Evolutionary conservation across 2,113 vertebrate species (phyloP).

Genomic region (Aix galericulata): DNA sequence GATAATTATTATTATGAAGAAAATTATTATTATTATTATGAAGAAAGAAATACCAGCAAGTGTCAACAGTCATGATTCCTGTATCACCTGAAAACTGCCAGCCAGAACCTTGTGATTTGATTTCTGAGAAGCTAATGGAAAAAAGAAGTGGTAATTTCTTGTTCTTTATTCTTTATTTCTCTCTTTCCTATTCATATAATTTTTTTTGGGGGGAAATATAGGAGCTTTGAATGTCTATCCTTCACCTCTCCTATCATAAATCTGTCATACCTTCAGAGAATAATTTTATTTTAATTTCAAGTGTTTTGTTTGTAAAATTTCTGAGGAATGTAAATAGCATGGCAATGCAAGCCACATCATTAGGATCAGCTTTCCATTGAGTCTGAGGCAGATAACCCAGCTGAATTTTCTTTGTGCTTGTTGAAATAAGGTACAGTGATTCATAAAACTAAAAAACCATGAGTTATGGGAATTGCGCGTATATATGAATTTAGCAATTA

Average conservation of each 20-base stretch:
- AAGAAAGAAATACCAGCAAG: not conserved
- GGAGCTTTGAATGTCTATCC: not conserved
- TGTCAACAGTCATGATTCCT: not conserved
- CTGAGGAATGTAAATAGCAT: not conserved
- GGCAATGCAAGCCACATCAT: not conserved
- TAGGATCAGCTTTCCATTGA: not conserved
- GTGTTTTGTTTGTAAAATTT: not conserved
- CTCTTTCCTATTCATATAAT: not conserved
- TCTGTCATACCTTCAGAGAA: not conserved
- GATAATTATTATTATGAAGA: not conserved
- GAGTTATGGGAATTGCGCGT: not conserved
- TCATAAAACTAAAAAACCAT: not conserved
- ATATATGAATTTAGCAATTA: not conserved
- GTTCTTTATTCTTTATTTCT: not conserved
- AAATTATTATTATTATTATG: not conserved
- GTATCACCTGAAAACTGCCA: not conserved
- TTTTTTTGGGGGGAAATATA: not conserved
- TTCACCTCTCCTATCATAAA: not conserved
- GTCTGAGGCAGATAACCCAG: not conserved
- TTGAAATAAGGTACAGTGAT: not conserved
- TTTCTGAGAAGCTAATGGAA: not conserved
- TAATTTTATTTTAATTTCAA: not conserved
- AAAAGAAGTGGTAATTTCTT: not conserved
- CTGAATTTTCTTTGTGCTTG: not conserved
- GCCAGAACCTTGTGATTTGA: not conserved